Base-by-base conservation (phyloP, 2,113 vertebrate genomes). In the Trogon melanurus region DNA sequence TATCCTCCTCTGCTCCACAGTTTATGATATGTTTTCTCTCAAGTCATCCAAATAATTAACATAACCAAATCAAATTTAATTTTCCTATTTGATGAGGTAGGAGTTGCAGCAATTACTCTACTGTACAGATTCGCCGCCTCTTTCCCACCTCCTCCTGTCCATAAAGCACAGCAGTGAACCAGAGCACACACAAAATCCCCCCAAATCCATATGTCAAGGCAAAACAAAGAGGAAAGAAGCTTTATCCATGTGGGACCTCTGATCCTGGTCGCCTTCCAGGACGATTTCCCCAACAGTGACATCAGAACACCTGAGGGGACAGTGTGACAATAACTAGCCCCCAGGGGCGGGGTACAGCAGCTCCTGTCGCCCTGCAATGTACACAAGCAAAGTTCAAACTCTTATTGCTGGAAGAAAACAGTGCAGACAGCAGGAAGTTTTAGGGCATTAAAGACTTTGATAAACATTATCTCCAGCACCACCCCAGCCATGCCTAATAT, bases 41-140 rank as follows among this genome's bases (percentile, higher is more conserved):
- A 88, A 94, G 50, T 18, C 57, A 93, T 73, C 41, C 79, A 96
- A 83, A 91, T 70, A 93, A 92, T 71, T 90, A 86, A 58, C 32
- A 87, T 54, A 81, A 91, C 27, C n/a, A 73, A 83, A 90, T 73
- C 2, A 2, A 88, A 92, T 94, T 73, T 79, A 88, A 73, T 83
- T 85, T 64, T 91, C 67, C 45, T 66, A 58, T 70, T 91, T 89
- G 73, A 81, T 75, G 32, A 74, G 47, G 69, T 60, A 95, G 78
- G 72, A 90, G 41, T 57, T 62, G 51, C 47, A 74, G 57, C 64
- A 91, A 78, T 80, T 67, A 71, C 32, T 70, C 19, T 38, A 48
- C 16, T 30, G 16, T 41, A 50, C 19, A 60, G 29, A 78, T 67
- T 57, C 36, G 13, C 70, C 72, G 57, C 23, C 71, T 90, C 66